phyloP scores from a whole-genome alignment of 2,797 vertebrate genomes.

The Taenioides sp. region DNA sequence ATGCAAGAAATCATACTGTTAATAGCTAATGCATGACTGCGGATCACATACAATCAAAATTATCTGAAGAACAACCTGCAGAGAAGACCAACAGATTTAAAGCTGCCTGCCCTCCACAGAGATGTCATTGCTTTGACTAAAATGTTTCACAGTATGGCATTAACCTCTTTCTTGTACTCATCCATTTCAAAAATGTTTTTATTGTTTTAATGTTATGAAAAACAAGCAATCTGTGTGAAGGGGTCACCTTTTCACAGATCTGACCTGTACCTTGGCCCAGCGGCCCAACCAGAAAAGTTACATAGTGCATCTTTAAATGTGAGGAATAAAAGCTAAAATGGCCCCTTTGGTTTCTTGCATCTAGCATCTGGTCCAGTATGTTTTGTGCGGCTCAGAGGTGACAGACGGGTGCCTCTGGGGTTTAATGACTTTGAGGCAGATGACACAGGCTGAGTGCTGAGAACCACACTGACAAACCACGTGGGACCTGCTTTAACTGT shows the following conservation, averaged over 20 bases:
- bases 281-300: too few species aligned
- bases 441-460: slow-evolving; percentile 53
- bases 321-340: neutral
- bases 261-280: too few species aligned
- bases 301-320: neutral
- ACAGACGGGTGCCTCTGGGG: slow-evolving; percentile 52
- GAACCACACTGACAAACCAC: slow-evolving; percentile 50
- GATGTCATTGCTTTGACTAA: too few species aligned
- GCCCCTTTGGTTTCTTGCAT: neutral
- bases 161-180: too few species aligned
- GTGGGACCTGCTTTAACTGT: slow-evolving; percentile 51
- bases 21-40: neutral
- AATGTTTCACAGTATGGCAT: too few species aligned
- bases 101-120: too few species aligned
- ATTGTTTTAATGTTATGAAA: too few species aligned
- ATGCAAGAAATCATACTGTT: neutral
- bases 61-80: neutral
- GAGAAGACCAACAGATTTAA: neutral
- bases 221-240: too few species aligned
- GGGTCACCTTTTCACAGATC: too few species aligned
- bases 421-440: slow-evolving; percentile 27
- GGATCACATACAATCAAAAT: neutral
- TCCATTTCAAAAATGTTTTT: too few species aligned
- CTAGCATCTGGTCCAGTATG: slow-evolving; percentile 17
- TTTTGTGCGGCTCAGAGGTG: slow-evolving; percentile 49